phyloP scores from a whole-genome alignment of 2,888 invertebrate species.

The Orthosia incerta region DNA sequence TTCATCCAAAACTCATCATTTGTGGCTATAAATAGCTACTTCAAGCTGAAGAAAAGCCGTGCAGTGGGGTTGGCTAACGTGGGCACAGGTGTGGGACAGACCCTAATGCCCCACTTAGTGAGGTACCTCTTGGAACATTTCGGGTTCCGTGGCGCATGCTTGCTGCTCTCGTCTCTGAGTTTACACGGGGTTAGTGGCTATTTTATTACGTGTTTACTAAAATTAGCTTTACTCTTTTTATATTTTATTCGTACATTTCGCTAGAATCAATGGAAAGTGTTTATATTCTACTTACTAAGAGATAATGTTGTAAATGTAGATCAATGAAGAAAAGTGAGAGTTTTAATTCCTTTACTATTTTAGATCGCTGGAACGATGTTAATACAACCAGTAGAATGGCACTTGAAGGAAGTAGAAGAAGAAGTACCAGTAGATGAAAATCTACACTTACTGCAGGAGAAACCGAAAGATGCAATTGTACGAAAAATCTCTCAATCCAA shows the following conservation, averaged over 20 bases:
- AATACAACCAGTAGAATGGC: slow-evolving; percentile 91
- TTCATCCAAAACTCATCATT: slow-evolving; percentile 94
- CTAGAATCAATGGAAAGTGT: too few relatives aligned
- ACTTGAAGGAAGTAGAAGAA: slow-evolving; percentile 86
- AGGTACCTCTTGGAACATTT: slow-evolving; percentile 92
- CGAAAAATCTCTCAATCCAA: slow-evolving; percentile 76
- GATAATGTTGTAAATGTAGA: too few relatives aligned
- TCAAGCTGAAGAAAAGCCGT: slow-evolving; percentile 92
- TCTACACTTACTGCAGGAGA: slow-evolving; percentile 78
- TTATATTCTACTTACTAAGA: too few relatives aligned
- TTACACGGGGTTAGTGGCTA: slow-evolving; percentile 91
- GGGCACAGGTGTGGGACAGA: slow-evolving; percentile 94
- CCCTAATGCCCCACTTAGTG: slow-evolving; percentile 94
- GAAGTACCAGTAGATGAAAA: slow-evolving; percentile 83
- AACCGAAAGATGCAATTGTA: slow-evolving; percentile 76
- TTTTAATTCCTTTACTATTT: slow-evolving; percentile 34
- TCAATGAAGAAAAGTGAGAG: not conserved
- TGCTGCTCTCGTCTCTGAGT: slow-evolving; percentile 92
- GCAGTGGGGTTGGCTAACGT: slow-evolving; percentile 95
- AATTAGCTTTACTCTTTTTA: not conserved
- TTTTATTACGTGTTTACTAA: slow-evolving; percentile 44
- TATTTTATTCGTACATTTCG: too few relatives aligned
- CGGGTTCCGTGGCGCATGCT: slow-evolving; percentile 92
- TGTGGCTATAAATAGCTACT: slow-evolving; percentile 94
- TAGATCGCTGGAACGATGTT: slow-evolving; percentile 91